phyloP scores from a whole-genome alignment of 2,888 invertebrate genomes.

The Electrophaes corylata region DNA sequence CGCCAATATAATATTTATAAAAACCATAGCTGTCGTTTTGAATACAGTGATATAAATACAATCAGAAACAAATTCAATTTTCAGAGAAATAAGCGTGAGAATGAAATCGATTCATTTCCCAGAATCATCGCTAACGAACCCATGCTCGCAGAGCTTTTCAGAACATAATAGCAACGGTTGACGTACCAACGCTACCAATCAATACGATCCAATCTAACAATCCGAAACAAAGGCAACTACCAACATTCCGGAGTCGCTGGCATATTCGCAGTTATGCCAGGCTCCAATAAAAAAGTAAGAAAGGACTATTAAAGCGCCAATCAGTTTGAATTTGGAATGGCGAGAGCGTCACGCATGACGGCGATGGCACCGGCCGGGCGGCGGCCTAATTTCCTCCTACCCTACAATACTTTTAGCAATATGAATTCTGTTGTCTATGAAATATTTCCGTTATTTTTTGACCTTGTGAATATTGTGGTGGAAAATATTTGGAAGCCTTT shows the following conservation, averaged over 20 bases:
- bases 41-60: too few species aligned
- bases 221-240: not conserved
- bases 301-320: slow-evolving; percentile 38
- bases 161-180: not conserved
- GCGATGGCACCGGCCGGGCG: slow-evolving; percentile 31
- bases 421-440: slow-evolving; percentile 19
- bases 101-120: not conserved
- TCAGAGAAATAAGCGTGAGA: not conserved
- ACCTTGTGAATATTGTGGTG: slow-evolving; percentile 15
- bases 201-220: not conserved
- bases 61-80: too few species aligned
- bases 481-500: not conserved
- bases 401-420: slow-evolving; percentile 20
- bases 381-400: slow-evolving; percentile 13
- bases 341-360: slow-evolving; percentile 35
- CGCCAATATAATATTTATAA: too few species aligned
- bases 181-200: not conserved
- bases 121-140: not conserved
- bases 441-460: slow-evolving; percentile 7
- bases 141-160: not conserved
- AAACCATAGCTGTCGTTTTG: too few species aligned
- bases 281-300: slow-evolving; percentile 35
- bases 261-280: slow-evolving; percentile 27
- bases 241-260: not conserved
- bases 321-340: slow-evolving; percentile 35